Conservation (phyloP, 35 echinoderm and acorn worm species). For the Eucidaris tribuloides region DNA sequence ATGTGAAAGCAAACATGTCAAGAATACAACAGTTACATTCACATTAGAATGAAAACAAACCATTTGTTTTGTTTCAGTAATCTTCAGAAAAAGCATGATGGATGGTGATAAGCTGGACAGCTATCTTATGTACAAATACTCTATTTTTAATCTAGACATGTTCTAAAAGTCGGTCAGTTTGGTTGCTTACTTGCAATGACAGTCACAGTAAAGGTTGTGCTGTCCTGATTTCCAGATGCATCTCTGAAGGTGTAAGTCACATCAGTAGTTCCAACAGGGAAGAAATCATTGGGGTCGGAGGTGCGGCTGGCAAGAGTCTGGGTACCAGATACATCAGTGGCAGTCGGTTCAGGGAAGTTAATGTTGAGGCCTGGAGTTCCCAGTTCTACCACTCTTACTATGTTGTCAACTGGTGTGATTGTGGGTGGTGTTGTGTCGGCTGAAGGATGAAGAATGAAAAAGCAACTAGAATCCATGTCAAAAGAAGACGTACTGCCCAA, state of each 20-base stretch:
- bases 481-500: background rate
- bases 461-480: too few relatives aligned
- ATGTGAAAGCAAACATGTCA: too few relatives aligned
- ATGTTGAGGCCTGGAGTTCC: background rate
- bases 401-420: background rate
- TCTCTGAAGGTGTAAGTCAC: slow-evolving; percentile 3
- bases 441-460: too few relatives aligned
- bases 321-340: slow-evolving; percentile 20
- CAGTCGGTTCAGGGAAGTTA: slow-evolving; percentile 3
- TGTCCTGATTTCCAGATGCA: slow-evolving; percentile 5
- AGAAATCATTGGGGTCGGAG: slow-evolving; percentile 1
- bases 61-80: too few relatives aligned
- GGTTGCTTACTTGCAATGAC: slow-evolving; percentile 45
- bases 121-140: too few relatives aligned
- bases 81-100: too few relatives aligned
- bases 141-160: too few relatives aligned
- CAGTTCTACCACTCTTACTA: background rate
- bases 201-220: slow-evolving; percentile 38
- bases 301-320: background rate
- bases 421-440: slow-evolving; percentile 46
- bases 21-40: too few relatives aligned
- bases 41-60: background rate
- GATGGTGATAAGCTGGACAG: too few relatives aligned
- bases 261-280: background rate
- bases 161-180: too few relatives aligned